Evolutionary conservation across 2,797 vertebrate genomes (phyloP).

Genomic region (Threskiornis aethiopicus): DNA sequence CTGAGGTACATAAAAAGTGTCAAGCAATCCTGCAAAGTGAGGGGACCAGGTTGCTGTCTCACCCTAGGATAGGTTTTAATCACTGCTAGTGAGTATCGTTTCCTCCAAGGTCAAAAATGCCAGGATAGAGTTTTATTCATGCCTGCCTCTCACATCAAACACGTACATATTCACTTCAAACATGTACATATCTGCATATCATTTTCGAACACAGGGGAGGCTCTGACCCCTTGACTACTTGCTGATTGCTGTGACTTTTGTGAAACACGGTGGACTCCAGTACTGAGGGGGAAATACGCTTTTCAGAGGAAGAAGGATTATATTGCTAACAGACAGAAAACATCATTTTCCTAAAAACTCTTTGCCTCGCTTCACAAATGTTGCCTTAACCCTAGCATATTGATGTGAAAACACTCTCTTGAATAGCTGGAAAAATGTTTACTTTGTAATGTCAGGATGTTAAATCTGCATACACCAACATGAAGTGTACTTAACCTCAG

Average conservation of each 20-base stretch:
- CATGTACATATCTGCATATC: neutral
- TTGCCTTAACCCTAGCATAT: neutral
- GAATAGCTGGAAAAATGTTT: neutral
- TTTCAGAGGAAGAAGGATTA: neutral
- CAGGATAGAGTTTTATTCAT: neutral
- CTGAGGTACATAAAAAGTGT: neutral
- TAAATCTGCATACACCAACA: neutral
- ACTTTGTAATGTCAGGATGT: neutral
- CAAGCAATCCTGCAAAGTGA: neutral
- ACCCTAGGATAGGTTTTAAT: neutral
- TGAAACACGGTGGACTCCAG: neutral
- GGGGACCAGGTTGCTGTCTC: neutral
- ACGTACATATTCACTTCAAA: neutral
- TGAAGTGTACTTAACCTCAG: neutral
- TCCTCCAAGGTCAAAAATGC: neutral
- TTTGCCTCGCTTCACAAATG: neutral
- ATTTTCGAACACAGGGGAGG: neutral
- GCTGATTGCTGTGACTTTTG: neutral
- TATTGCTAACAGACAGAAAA: neutral
- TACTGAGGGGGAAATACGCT: neutral
- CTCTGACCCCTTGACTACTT: neutral
- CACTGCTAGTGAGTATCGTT: neutral
- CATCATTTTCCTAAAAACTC: neutral
- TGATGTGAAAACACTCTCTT: neutral
- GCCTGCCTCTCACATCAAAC: neutral